Base-by-base conservation (phyloP, 2,797 vertebrate genomes). In the Sebastes steindachneri region DNA sequence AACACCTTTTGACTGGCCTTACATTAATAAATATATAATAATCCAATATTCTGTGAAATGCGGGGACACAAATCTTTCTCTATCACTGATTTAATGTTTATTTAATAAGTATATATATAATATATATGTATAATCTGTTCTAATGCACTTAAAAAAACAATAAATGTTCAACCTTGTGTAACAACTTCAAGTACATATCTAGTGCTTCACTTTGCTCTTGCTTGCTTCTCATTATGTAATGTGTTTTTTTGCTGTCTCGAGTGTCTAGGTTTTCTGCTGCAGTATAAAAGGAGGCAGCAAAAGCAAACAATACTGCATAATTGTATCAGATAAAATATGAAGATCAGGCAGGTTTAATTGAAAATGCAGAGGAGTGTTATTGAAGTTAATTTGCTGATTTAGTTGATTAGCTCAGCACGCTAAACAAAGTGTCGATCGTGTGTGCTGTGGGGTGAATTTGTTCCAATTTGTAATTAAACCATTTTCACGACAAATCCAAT, bases 371-470 rank as follows among this genome's bases (percentile, higher is more conserved):
- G 19, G 48, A 21, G 28, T 63, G 66, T 58, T 66, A 51, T 68
- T 68, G 23, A 75, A 73, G 59, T 66, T 63, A 70, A 76, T 87
- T 65, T 21, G 17, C 53, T 72, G 23, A 67, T 68, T 77, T 33
- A 55, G 17, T 14, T 35, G 51, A 71, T 82, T 58, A 41, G 63
- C 66, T 25, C 15, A 41, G 68, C 29, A 15, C 19, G 15, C 15
- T 33, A 35, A 70, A 74, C 65, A 48, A 33, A 79, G 59, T 66
- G 80, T 3, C 11, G 4, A 14, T 31, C 21, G 26, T 1, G 4
- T 59, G 41, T 35, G 25, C 69, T 60, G 11, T 33, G 14, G 21
- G 11, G 58, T n/a, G 35, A 58, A 45, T 63, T 76, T 69, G 23
- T 54, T 80, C 25, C 26, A 60, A 54, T 19, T 58, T 71, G 31